phyloP scores from a whole-genome alignment of 2,113 vertebrate species.

The Phalacrocorax pelagicus region DNA sequence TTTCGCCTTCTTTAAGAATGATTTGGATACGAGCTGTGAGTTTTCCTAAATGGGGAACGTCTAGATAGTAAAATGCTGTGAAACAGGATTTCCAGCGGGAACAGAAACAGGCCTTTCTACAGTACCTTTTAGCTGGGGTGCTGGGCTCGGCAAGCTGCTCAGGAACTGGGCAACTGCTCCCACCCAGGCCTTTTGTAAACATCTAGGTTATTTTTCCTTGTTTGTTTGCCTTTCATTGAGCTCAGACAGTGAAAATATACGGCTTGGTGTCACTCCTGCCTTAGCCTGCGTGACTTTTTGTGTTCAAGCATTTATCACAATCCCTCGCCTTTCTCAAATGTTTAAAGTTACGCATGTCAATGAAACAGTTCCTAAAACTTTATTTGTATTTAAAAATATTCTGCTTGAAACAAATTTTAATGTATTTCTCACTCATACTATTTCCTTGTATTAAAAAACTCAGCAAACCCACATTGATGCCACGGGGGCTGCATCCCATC shows the following conservation, averaged over 20 bases:
- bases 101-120: neutral
- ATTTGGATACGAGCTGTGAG: neutral
- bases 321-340: neutral
- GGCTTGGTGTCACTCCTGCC: neutral
- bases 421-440: neutral
- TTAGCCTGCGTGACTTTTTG: neutral
- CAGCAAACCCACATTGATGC: neutral
- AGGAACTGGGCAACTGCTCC: neutral
- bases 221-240: neutral
- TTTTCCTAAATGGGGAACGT: neutral
- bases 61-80: neutral
- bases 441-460: neutral
- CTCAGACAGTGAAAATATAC: neutral
- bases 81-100: neutral
- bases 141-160: neutral
- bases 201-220: neutral
- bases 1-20: neutral
- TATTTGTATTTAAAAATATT: neutral
- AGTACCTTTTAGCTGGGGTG: neutral
- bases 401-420: neutral
- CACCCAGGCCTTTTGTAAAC: neutral
- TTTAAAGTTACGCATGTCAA: neutral
- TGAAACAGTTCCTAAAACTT: neutral
- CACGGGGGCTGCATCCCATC: accelerated
- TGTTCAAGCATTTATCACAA: neutral